Evolutionary conservation across 2,888 invertebrate genomes (phyloP).

Genomic region (Folsomia manolachei): DNA sequence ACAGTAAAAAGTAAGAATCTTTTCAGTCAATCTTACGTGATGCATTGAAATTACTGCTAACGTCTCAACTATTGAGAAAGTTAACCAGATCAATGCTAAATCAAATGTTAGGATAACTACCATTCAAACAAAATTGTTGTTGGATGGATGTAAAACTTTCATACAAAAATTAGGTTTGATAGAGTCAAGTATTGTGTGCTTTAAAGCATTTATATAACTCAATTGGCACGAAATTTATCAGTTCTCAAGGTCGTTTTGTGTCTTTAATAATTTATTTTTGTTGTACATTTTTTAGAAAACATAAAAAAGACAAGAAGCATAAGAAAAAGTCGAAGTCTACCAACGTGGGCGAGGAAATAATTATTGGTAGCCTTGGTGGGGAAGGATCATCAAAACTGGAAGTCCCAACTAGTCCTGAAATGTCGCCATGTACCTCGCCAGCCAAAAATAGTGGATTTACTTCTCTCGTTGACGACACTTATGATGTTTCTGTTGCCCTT

Average conservation of each 20-base stretch:
- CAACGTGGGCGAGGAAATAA: slow-evolving; percentile 32
- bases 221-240: too few species aligned
- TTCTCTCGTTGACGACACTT: slow-evolving; percentile 59
- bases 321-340: slow-evolving; percentile 54
- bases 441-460: slow-evolving; percentile 60
- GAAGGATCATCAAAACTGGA: not conserved
- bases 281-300: slow-evolving; percentile 52
- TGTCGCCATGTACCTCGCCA: slow-evolving; percentile 16
- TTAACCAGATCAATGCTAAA: slow-evolving; percentile 12
- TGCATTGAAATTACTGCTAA: slow-evolving; percentile 10
- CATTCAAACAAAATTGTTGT: slow-evolving; percentile 10
- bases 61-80: slow-evolving; percentile 13
- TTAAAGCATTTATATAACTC: too few species aligned
- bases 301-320: slow-evolving; percentile 64
- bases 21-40: too few species aligned
- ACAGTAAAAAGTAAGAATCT: not conserved
- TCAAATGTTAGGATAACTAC: slow-evolving; percentile 25
- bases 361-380: slow-evolving; percentile 15
- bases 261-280: slow-evolving; percentile 11
- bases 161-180: too few species aligned
- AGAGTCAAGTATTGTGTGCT: too few species aligned
- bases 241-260: not conserved
- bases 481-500: slow-evolving; percentile 58
- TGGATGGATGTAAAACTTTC: slow-evolving; percentile 17
- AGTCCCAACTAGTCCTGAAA: slow-evolving; percentile 14